Conservation (phyloP, 2,797 vertebrate species). For the Tinamus major region DNA sequence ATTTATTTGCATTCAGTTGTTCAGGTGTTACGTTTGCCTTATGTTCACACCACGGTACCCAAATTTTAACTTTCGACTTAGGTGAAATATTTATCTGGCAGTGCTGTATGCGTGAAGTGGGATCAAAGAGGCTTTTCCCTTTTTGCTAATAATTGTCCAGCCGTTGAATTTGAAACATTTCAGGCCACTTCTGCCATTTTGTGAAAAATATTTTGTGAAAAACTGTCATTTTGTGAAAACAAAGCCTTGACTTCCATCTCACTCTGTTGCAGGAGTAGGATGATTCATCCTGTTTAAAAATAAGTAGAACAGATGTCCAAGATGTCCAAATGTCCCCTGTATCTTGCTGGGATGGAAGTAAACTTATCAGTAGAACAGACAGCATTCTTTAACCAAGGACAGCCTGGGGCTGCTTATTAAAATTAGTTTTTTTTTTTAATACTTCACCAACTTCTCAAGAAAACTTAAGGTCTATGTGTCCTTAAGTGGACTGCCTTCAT, state of each 20-base stretch:
- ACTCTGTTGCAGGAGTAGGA: too few species aligned
- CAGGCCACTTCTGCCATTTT: not conserved
- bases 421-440: too few species aligned
- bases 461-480: too few species aligned
- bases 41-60: not conserved
- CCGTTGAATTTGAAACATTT: not conserved
- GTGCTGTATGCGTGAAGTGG: not conserved
- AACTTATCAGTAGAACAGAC: too few species aligned
- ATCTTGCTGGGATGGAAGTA: too few species aligned
- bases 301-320: too few species aligned
- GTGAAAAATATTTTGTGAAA: not conserved
- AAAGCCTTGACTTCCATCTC: not conserved
- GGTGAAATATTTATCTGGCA: not conserved
- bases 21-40: not conserved
- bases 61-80: not conserved
- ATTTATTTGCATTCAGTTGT: not conserved
- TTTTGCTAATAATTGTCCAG: not conserved
- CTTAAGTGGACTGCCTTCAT: too few species aligned
- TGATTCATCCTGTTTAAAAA: too few species aligned
- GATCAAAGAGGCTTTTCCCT: not conserved
- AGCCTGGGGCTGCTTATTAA: too few species aligned
- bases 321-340: too few species aligned
- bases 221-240: not conserved
- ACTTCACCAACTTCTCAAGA: too few species aligned
- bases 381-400: too few species aligned